Evolutionary conservation across 2,113 vertebrate species (phyloP).

Genomic region (Petaurus breviceps): DNA sequence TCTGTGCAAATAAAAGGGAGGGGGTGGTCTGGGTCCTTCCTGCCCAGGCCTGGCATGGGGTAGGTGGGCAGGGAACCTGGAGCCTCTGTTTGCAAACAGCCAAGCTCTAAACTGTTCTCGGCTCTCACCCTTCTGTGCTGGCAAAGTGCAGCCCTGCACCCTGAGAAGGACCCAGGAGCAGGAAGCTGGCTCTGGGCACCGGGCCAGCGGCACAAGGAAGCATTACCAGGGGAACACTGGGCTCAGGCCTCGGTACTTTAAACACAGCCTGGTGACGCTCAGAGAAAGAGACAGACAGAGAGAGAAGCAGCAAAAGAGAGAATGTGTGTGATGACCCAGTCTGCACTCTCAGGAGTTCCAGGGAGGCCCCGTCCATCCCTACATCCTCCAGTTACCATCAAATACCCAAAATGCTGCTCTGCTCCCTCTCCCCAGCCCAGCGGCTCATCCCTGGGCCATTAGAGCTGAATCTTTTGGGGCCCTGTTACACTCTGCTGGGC

Average conservation of each 20-base stretch:
- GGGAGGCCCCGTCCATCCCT: no score
- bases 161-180: background rate
- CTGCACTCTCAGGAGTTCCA: background rate
- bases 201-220: background rate
- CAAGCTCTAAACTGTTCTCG: background rate
- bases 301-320: no score
- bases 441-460: no score
- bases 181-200: background rate
- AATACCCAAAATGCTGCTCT: background rate
- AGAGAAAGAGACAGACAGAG: background rate
- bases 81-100: background rate
- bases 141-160: background rate
- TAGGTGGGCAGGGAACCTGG: background rate
- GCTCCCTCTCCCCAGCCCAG: background rate
- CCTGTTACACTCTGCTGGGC: no score
- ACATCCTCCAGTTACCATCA: background rate
- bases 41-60: no score
- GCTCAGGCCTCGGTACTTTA: background rate
- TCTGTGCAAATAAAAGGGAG: background rate
- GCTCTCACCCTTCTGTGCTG: background rate
- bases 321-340: no score
- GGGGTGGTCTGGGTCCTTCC: background rate
- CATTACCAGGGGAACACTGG: background rate
- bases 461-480: background rate
- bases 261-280: background rate